A percentile compares a stretch with the other conserved stretches of the same genome.
phyloP scores from a whole-genome alignment of 1,140 invertebrate species.

The Calycopis cecrops region DNA sequence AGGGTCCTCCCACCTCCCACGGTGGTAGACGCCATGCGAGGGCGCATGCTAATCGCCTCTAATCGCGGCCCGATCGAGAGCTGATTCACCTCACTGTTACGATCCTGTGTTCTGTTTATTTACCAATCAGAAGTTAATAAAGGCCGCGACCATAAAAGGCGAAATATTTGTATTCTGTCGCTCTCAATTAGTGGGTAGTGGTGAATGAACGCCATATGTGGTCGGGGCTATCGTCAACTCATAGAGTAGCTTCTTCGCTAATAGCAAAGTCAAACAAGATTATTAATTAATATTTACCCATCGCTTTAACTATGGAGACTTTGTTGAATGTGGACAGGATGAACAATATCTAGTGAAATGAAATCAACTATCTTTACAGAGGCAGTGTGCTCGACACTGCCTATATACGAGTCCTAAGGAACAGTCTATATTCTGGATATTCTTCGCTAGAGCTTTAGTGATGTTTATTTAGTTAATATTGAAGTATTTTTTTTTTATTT shows the following conservation, averaged over 20 bases:
- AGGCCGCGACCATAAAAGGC: slow-evolving; percentile 61
- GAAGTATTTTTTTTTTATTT: too few relatives aligned
- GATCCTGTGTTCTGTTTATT: slow-evolving; percentile 62
- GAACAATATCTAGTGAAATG: slow-evolving; percentile 13
- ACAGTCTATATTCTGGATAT: too few relatives aligned
- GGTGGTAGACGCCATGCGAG: slow-evolving; percentile 37
- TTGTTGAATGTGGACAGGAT: slow-evolving; percentile 41
- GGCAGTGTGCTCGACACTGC: too few relatives aligned
- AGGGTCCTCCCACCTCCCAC: slow-evolving; percentile 62
- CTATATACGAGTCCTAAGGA: too few relatives aligned
- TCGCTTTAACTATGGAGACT: slow-evolving; percentile 42
- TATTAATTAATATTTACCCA: slow-evolving; percentile 65
- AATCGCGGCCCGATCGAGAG: slow-evolving; percentile 65
- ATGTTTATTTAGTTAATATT: too few relatives aligned
- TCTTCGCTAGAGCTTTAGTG: too few relatives aligned
- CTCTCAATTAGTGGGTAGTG: slow-evolving; percentile 64
- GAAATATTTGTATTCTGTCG: slow-evolving; percentile 69
- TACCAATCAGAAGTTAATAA: slow-evolving; percentile 65
- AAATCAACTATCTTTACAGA: too few relatives aligned
- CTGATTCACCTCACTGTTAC: slow-evolving; percentile 60
- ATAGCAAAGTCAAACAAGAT: slow-evolving; percentile 59
- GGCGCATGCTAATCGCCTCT: slow-evolving; percentile 67
- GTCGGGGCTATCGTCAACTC: slow-evolving; percentile 56
- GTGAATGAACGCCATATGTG: slow-evolving; percentile 64
- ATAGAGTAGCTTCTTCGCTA: slow-evolving; percentile 63